Percentiles rank a stretch among this genome's conserved stretches.
Conservation (phyloP, 2,113 vertebrate genomes). For the Gracilinanus agilis region DNA sequence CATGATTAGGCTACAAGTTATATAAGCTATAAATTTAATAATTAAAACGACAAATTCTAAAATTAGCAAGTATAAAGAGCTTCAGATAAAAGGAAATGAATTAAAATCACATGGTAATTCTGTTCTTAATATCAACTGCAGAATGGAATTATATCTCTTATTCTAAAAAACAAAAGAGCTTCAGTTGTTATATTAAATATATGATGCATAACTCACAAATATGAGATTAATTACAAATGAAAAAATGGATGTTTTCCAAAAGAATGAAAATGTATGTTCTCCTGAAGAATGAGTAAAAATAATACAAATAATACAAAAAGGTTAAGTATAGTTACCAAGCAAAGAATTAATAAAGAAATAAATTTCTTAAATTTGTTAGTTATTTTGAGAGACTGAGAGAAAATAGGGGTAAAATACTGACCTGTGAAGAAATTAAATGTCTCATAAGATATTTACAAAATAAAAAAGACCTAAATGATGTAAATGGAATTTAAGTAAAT, state of each 20-base stretch:
- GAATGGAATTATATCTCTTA: not conserved
- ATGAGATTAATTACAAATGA: not conserved
- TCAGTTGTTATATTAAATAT: not conserved
- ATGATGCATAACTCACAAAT: not conserved
- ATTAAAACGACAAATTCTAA: not conserved
- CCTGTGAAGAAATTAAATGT: not conserved
- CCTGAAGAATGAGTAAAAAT: not conserved
- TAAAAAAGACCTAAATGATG: not conserved
- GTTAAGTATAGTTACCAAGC: not conserved
- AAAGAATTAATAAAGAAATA: no score
- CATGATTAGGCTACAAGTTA: not conserved
- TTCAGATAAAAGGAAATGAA: not conserved
- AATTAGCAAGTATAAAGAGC: not conserved
- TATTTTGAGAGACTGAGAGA: not conserved
- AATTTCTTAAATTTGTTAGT: no score
- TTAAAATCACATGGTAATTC: not conserved
- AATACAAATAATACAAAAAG: not conserved
- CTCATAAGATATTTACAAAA: not conserved
- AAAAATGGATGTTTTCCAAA: not conserved
- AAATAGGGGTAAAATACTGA: not conserved
- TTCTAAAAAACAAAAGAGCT: not conserved
- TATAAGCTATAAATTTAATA: not conserved
- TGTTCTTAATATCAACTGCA: not conserved
- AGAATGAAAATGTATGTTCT: not conserved
- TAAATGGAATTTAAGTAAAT: not conserved